phyloP scores from a whole-genome alignment of 2,797 vertebrate genomes.

The Aeoliscus strigatus region DNA sequence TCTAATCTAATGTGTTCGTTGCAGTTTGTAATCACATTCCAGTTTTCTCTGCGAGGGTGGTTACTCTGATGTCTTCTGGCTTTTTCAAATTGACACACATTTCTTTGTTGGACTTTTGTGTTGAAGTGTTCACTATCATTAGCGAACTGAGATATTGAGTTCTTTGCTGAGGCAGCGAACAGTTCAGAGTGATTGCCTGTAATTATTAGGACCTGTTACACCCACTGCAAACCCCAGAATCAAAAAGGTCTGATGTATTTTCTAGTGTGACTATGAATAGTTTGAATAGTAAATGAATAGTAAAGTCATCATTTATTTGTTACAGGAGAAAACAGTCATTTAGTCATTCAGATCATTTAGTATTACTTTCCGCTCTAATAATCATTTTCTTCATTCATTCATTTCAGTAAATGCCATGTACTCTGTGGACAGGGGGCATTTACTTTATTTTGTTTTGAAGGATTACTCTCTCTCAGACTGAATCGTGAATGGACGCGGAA shows the following conservation, averaged over 20 bases:
- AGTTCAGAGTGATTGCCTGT: constrained; percentile 22
- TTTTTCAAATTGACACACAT: constrained; percentile 23
- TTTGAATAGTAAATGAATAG: no score
- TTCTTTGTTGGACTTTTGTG: constrained; percentile 17
- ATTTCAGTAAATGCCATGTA: no score
- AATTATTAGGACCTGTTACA: constrained; percentile 39
- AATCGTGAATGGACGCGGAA: no score
- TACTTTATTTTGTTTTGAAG: no score
- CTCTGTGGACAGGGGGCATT: no score
- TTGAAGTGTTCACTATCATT: constrained; percentile 34
- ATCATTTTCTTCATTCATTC: no score
- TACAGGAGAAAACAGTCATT: no score
- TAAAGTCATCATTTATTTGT: no score
- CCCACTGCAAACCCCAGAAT: constrained; percentile 7
- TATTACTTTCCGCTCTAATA: no score
- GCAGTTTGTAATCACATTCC: constrained; percentile 14
- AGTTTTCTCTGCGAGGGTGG: constrained; percentile 22
- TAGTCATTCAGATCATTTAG: no score
- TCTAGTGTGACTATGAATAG: no score
- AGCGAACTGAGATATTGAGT: constrained; percentile 33
- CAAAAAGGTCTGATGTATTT: background rate
- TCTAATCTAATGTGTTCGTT: constrained; percentile 10
- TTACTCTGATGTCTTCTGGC: constrained; percentile 23
- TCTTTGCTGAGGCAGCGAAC: constrained; percentile 18
- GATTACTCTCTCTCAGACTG: no score